Evolutionary conservation across 2,888 invertebrate genomes (phyloP), one percentile per base, ranked within the genome.

Genomic region (Ditylenchus weischeri): DNA sequence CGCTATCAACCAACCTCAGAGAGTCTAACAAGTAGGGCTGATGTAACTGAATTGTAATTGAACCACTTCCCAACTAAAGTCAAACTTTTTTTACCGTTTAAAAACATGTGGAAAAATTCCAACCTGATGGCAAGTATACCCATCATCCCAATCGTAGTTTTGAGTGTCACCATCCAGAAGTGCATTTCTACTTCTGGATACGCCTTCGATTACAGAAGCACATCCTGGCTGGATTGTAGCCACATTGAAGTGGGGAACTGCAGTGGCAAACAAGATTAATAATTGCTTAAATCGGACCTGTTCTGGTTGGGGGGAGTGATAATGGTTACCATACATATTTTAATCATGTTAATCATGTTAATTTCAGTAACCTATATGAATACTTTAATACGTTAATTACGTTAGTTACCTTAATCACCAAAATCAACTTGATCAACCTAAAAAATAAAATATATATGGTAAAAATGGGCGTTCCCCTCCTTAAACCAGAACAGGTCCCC

Each of bases 71-170:
- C 43, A 43, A 43, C 43, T 43, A 15, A 43, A 43, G 43, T 8
- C 43, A 43, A 43, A 43, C 2, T 4, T 4, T 29, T n/a, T 5
- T 29, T 5, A 29, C 29, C 2, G 29, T 29, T 29, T 29, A 29
- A 29, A 29, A 29, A 29, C 29, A 29, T 29, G 29, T 5, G 29
- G 29, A 4, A 29, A 29, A 29, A 13, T 54, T 77, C 93, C 92
- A 71, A 84, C 69, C 66, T 84, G 83, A 65, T 84, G 84, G 62
- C 84, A 84, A 19, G 83, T 83, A 69, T 83, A 83, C 10, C 95
- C 95, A 65, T 91, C 91, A 85, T 98, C 96, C 95, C 95, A 96
- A 86, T 96, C 94, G 85, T 96, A 98, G 85, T 91, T 90, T 80
- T 89, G 88, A 65, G 89, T 91, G 84, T 96, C 93, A 18, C 96